Evolutionary conservation across 2,797 vertebrate genomes (phyloP).

Genomic region (Propithecus deckenii): DNA sequence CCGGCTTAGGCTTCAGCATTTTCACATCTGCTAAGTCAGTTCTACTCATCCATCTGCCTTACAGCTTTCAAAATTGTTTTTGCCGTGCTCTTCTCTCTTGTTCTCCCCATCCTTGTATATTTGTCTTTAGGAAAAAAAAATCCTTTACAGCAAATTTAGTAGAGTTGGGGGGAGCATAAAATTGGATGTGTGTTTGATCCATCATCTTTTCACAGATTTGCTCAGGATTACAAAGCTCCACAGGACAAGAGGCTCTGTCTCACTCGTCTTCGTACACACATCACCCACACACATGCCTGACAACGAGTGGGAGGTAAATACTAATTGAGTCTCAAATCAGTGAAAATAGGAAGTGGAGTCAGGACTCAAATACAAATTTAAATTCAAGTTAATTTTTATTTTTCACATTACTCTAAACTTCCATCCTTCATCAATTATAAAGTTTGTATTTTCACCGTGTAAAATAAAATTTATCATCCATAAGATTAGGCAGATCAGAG

Average conservation of each 20-base stretch:
- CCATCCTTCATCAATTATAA: not conserved
- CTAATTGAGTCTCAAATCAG: not conserved
- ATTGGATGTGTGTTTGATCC: not conserved
- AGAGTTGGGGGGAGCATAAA: not conserved
- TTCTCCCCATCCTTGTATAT: not conserved
- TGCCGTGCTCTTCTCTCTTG: not conserved
- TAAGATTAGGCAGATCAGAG: not conserved
- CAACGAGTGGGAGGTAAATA: not conserved
- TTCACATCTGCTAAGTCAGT: constrained; percentile 46
- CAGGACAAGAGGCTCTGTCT: not conserved
- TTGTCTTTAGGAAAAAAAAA: not conserved
- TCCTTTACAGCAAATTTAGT: not conserved
- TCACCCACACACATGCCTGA: not conserved
- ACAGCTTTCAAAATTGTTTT: constrained; percentile 18
- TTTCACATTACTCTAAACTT: constrained; percentile 13
- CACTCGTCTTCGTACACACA: not conserved
- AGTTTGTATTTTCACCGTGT: constrained; percentile 33
- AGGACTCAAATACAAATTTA: constrained; percentile 11
- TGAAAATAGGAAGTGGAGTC: not conserved
- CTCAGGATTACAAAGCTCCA: not conserved
- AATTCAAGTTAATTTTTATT: not conserved
- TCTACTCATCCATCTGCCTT: constrained; percentile 25
- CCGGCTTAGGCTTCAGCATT: not conserved
- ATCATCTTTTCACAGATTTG: not conserved
- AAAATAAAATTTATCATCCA: constrained; percentile 28